Conservation (phyloP, 2,888 invertebrate genomes). For the Tipula confusa region DNA sequence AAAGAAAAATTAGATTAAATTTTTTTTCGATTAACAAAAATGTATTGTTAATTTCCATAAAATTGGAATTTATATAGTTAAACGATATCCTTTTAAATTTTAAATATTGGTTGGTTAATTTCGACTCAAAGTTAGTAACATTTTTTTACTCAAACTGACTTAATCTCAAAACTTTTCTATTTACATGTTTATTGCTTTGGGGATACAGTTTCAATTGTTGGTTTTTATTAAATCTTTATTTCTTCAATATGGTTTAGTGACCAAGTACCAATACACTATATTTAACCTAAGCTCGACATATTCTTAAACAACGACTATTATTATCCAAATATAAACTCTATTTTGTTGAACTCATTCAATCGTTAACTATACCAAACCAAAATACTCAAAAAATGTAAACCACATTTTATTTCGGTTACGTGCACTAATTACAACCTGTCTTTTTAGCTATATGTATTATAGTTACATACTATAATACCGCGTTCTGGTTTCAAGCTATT, state of each 20-base stretch:
- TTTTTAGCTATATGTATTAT: not conserved
- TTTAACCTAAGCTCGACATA: not conserved
- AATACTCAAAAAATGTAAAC: not conserved
- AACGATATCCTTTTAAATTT: too few relatives aligned
- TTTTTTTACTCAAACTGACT: too few relatives aligned
- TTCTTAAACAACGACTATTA: not conserved
- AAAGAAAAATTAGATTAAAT: too few relatives aligned
- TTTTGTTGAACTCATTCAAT: not conserved
- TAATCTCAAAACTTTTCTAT: too few relatives aligned
- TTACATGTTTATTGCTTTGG: too few relatives aligned
- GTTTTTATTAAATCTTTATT: too few relatives aligned
- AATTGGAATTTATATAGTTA: too few relatives aligned
- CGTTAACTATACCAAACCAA: not conserved
- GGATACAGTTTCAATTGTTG: too few relatives aligned
- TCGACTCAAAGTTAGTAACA: too few relatives aligned
- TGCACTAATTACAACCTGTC: not conserved
- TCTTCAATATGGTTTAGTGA: not conserved
- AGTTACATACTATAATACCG: not conserved
- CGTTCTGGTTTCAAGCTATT: not conserved
- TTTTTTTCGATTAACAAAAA: too few relatives aligned
- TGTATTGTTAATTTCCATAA: too few relatives aligned
- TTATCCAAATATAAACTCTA: not conserved
- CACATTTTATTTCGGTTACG: not conserved
- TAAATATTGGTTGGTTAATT: too few relatives aligned
- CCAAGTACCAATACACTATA: not conserved